Percentiles rank a stretch among this genome's conserved stretches.
Evolutionary conservation across 2,113 vertebrate genomes (phyloP).

Genomic region (Tringa solitaria): DNA sequence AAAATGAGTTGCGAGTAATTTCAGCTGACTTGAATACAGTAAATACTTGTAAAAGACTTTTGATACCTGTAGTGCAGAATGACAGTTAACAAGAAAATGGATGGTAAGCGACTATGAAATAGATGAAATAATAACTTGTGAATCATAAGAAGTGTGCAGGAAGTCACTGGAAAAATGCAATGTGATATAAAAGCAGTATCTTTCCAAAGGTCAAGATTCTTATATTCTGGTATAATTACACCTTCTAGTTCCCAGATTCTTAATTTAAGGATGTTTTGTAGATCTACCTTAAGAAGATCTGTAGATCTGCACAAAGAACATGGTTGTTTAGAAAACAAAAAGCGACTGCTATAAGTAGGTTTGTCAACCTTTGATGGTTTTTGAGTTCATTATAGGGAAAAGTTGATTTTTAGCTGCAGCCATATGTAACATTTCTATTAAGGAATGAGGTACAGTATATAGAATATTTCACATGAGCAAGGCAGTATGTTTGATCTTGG

Average conservation of each 20-base stretch:
- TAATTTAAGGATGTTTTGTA: not conserved
- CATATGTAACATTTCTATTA: not conserved
- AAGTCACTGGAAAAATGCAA: not conserved
- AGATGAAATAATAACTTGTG: not conserved
- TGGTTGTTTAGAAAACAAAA: not conserved
- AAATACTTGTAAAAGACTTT: not conserved
- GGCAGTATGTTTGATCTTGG: not conserved
- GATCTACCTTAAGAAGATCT: not conserved
- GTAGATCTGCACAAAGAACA: not conserved
- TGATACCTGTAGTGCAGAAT: not conserved
- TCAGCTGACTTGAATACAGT: not conserved
- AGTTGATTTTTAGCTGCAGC: not conserved
- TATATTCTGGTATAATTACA: not conserved
- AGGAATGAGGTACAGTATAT: not conserved
- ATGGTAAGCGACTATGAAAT: not conserved
- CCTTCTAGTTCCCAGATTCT: not conserved
- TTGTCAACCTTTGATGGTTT: not conserved
- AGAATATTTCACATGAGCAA: not conserved
- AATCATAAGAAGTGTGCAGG: not conserved
- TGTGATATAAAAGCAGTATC: not conserved
- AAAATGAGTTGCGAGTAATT: not conserved
- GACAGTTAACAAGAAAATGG: not conserved
- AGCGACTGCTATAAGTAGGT: not conserved
- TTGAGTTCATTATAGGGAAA: not conserved
- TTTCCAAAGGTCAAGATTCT: not conserved